Evolutionary conservation across 2,113 vertebrate species (phyloP).

Genomic region (Pedionomus torquatus): DNA sequence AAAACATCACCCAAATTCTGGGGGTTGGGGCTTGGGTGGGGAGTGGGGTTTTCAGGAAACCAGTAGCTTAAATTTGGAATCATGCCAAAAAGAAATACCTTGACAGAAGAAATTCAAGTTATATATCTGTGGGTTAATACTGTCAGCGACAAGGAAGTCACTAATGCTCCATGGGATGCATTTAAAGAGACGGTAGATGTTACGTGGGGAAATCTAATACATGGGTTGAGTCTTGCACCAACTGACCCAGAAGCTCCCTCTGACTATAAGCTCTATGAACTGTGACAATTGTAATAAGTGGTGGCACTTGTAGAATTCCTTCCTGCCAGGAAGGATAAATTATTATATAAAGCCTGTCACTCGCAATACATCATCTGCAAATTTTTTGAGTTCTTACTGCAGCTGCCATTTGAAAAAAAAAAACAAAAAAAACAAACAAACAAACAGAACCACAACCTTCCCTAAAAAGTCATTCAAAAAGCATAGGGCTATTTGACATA

Average conservation of each 20-base stretch:
- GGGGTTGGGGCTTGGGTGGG: too few species aligned
- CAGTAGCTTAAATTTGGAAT: background rate
- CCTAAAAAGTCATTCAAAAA: background rate
- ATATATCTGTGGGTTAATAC: background rate
- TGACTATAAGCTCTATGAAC: constrained; percentile 4
- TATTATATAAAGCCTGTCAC: constrained; percentile 18
- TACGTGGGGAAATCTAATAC: background rate
- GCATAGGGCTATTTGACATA: background rate
- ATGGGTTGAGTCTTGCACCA: background rate
- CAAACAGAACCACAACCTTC: too few species aligned
- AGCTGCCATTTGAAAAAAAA: background rate
- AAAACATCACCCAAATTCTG: background rate
- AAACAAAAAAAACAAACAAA: too few species aligned
- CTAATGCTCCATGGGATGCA: background rate
- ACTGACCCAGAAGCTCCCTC: background rate
- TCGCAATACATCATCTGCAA: background rate
- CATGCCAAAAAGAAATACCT: background rate
- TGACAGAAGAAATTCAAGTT: background rate
- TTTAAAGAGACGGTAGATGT: background rate
- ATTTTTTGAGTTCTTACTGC: background rate
- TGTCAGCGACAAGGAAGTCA: background rate
- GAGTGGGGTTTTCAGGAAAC: background rate
- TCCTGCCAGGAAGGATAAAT: background rate
- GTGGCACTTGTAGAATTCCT: constrained; percentile 9
- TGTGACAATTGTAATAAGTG: constrained; percentile 15